Evolutionary conservation across 1,140 invertebrate species (phyloP).

Genomic region (Cydia amplana): DNA sequence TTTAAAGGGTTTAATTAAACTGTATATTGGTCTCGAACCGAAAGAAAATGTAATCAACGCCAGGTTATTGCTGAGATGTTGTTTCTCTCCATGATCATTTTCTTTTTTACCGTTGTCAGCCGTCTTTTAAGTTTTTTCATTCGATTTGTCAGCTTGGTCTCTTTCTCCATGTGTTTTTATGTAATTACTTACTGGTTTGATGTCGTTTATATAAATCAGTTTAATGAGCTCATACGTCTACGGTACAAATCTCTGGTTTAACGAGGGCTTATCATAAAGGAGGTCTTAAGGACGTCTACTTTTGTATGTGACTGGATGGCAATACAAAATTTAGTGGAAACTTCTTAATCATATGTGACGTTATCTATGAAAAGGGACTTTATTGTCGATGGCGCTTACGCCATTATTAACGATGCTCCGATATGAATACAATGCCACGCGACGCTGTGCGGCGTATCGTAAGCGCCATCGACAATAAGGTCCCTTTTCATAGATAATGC

Average conservation of each 20-base stretch:
- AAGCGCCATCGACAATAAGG: too few relatives aligned
- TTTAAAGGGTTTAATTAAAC: conserved; percentile 32
- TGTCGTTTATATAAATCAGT: conserved; percentile 12
- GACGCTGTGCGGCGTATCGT: too few relatives aligned
- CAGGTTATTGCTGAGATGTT: neutral
- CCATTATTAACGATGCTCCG: too few relatives aligned
- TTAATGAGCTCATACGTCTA: conserved; percentile 4
- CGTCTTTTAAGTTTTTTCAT: neutral
- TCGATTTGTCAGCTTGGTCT: neutral
- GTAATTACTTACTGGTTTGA: neutral
- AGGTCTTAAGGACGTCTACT: neutral
- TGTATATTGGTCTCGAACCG: neutral
- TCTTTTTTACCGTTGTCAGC: neutral
- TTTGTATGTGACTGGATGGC: neutral
- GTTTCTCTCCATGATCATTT: neutral
- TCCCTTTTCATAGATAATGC: too few relatives aligned
- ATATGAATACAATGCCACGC: too few relatives aligned
- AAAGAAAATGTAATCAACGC: conserved; percentile 20
- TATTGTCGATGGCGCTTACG: too few relatives aligned
- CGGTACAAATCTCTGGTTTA: neutral
- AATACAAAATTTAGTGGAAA: neutral
- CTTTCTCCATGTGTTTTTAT: neutral
- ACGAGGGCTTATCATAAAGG: neutral
- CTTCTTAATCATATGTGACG: neutral
- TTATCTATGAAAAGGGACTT: too few relatives aligned